phyloP scores from a whole-genome alignment of 2,888 invertebrate genomes.

The Tuberolachnus salignus region DNA sequence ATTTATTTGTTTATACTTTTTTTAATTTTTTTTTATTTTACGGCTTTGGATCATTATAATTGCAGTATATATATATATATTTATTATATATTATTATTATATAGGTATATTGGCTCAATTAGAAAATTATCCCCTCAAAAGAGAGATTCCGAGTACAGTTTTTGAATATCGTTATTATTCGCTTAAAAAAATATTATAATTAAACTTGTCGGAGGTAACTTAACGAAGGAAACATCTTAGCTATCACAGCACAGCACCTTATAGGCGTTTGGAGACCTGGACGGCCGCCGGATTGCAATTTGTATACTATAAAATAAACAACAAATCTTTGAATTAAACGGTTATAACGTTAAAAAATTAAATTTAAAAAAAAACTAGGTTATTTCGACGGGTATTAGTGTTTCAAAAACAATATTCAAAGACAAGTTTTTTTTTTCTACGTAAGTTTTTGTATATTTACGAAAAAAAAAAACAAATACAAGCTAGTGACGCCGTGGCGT shows the following conservation, averaged over 20 bases:
- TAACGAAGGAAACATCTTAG: constrained; percentile 57
- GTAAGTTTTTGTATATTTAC: too few species aligned
- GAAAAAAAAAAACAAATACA: neutral
- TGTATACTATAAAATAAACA: constrained; percentile 48
- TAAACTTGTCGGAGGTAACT: constrained; percentile 56
- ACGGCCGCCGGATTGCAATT: constrained; percentile 56
- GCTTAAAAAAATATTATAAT: constrained; percentile 55
- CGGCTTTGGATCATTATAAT: constrained; percentile 31
- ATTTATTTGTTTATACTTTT: neutral
- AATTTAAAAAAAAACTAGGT: too few species aligned
- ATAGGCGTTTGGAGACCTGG: constrained; percentile 56
- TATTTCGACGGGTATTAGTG: too few species aligned
- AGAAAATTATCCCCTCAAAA: constrained; percentile 51
- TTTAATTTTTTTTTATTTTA: neutral
- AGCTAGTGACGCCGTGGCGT: too few species aligned
- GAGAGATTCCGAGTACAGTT: constrained; percentile 36
- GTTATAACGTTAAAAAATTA: neutral
- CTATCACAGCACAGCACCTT: constrained; percentile 57
- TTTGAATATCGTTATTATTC: constrained; percentile 47
- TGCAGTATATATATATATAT: neutral
- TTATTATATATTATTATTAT: constrained; percentile 1
- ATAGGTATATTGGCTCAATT: constrained; percentile 39
- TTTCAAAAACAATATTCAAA: too few species aligned
- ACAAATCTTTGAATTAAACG: neutral
- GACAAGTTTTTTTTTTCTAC: too few species aligned